Percentiles rank a stretch among this genome's conserved stretches.
phyloP scores from a whole-genome alignment of 2,113 vertebrate genomes.

The Campylorhamphus procurvoides region DNA sequence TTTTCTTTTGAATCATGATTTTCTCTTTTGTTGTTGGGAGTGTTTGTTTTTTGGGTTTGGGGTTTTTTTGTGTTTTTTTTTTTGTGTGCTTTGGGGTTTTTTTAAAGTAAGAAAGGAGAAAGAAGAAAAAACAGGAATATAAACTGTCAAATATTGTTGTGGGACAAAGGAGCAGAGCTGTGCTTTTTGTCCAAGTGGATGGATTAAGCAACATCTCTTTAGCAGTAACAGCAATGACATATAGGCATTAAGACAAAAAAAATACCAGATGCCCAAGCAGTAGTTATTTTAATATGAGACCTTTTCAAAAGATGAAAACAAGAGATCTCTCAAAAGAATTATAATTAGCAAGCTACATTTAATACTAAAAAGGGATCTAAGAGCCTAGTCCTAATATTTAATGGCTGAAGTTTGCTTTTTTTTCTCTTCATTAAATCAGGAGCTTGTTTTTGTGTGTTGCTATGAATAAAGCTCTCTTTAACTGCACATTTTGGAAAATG shows the following conservation, averaged over 20 bases:
- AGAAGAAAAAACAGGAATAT: neutral
- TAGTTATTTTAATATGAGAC: slow-evolving; percentile 20
- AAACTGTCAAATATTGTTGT: neutral
- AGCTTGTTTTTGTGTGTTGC: slow-evolving; percentile 20
- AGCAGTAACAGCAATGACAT: neutral
- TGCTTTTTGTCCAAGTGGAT: neutral
- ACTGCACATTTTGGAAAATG: slow-evolving; percentile 56
- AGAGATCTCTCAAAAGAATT: neutral
- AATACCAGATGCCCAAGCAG: slow-evolving; percentile 1
- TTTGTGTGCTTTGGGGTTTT: neutral
- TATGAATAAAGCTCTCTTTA: slow-evolving; percentile 59
- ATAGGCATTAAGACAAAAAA: slow-evolving; percentile 5
- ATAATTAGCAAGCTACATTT: slow-evolving; percentile 25
- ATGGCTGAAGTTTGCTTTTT: neutral
- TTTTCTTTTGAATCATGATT: neutral
- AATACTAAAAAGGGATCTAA: slow-evolving; percentile 39
- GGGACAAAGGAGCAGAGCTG: neutral
- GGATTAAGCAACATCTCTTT: slow-evolving; percentile 22
- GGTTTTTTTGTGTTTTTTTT: neutral
- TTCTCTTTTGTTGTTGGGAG: neutral
- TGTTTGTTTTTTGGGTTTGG: neutral
- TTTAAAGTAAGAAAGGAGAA: neutral
- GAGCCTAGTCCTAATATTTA: slow-evolving; percentile 43
- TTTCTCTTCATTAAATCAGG: slow-evolving; percentile 38
- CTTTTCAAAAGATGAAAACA: slow-evolving; percentile 23